A percentile compares a stretch with the other conserved stretches of the same genome.
Evolutionary conservation across 2,888 invertebrate species (phyloP).

Genomic region (Habroteleia sp.): DNA sequence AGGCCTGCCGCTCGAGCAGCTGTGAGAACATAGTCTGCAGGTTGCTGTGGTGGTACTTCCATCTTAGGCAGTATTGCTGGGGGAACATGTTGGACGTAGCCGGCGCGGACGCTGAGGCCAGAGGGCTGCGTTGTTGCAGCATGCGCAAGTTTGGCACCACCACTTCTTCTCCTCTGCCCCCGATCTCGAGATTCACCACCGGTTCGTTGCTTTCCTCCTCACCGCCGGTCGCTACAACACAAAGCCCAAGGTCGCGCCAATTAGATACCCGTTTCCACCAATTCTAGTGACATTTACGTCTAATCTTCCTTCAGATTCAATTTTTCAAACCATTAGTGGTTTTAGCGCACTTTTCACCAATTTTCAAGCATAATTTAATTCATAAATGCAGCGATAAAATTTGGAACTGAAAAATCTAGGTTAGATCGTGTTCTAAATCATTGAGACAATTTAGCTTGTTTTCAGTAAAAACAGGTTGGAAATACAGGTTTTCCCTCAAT

Average conservation of each 20-base stretch:
- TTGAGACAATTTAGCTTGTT: too few relatives aligned
- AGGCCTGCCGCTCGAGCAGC: conserved; percentile 91
- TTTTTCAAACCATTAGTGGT: too few relatives aligned
- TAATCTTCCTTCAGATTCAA: too few relatives aligned
- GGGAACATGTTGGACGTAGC: conserved; percentile 84
- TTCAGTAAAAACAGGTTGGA: too few relatives aligned
- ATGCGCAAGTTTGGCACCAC: conserved; percentile 69
- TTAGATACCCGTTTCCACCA: too few relatives aligned
- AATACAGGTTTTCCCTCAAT: too few relatives aligned
- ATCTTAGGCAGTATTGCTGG: conserved; percentile 94
- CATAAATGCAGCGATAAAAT: too few relatives aligned
- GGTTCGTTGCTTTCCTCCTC: conserved; percentile 66
- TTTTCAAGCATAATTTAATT: too few relatives aligned
- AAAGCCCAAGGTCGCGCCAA: conserved; percentile 47
- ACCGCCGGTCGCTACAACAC: conserved; percentile 63
- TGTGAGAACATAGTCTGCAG: conserved; percentile 94
- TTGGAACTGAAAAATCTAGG: too few relatives aligned
- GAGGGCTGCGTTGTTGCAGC: conserved; percentile 76
- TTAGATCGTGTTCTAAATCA: too few relatives aligned
- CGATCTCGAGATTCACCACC: conserved; percentile 66
- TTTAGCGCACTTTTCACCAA: too few relatives aligned
- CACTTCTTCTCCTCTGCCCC: conserved; percentile 63
- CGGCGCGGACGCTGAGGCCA: conserved; percentile 71
- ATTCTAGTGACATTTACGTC: too few relatives aligned
- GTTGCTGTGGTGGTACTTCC: conserved; percentile 96